A percentile compares a stretch with the other conserved stretches of the same genome.
Conservation (phyloP, 2,113 vertebrate genomes). For the Spea multiplicata region DNA sequence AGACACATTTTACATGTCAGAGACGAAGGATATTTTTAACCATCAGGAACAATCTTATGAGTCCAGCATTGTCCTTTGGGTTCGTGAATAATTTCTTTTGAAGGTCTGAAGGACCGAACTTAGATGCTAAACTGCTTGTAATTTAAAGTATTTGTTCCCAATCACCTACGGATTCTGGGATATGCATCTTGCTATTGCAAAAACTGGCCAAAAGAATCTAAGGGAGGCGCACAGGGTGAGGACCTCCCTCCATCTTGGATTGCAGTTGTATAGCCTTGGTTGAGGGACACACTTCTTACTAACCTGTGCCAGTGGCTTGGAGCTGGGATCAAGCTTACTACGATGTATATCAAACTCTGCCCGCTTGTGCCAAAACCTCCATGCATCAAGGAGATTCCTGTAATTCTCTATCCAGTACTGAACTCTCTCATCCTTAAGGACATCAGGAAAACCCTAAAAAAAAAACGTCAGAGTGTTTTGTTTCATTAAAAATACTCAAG, state of each 20-base stretch:
- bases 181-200: no score
- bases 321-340: slow-evolving; percentile 94
- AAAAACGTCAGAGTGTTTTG: neutral
- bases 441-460: slow-evolving; percentile 85
- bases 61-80: neutral
- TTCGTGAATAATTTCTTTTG: neutral
- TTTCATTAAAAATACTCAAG: no score
- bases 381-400: slow-evolving; percentile 92
- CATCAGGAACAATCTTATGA: no score
- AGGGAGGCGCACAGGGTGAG: no score
- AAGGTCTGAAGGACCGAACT: neutral
- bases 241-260: no score
- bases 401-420: slow-evolving; percentile 99
- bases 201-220: no score
- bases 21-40: no score
- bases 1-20: no score
- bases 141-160: no score
- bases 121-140: no score
- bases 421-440: slow-evolving; percentile 92
- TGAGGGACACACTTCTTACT: neutral
- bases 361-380: slow-evolving; percentile 98
- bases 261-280: neutral
- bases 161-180: no score
- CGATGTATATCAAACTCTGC: slow-evolving; percentile 98
- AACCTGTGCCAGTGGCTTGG: slow-evolving; percentile 96